Base-by-base conservation (phyloP, 2,888 invertebrate genomes). In the Cryptosula pallasiana region DNA sequence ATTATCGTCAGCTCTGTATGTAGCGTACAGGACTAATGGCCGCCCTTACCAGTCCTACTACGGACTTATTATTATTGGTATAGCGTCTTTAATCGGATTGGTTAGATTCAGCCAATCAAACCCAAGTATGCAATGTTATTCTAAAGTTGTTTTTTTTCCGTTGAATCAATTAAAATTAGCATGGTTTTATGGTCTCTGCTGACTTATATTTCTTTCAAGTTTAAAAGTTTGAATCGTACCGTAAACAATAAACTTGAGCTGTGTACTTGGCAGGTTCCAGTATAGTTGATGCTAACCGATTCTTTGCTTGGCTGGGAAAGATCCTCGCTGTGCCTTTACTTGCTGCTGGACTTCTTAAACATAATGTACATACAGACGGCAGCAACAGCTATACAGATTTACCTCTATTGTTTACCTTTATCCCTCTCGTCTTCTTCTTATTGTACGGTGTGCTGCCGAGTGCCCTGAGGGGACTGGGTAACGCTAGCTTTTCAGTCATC, bases 31-130 rank as follows among this genome's bases (percentile, higher is more conserved):
- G 29, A 74, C 79, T 35, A 76, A 75, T 45, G 73, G 71, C 29
- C 58, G 63, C 5, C 74, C 73, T 69, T 54, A 76, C 13, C 25
- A 70, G 23, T 79, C 80, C 13, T 76, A 77, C 5, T n/a, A 77
- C 3, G 81, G 81, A 1, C 73, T 81, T 9, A 69, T 75, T 9
- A 76, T 81, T 1, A 79, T 81, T 54, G 81, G 79, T 0, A 58
- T 76, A 3, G 82, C 82, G 9, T 81, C 82, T 0, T 72, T 77
- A 3, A 71, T 77, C 34, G 82, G 82, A 3, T 78, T 79, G 0
- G 72, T 76, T 9, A 75, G 79, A 71, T 82, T 81, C 76, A 78
- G 76, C 2, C 74, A 76, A 74, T 63, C 72, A 3, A 71, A 75
- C 23, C 79, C 80, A 1, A 74, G 76, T 32, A 74, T 73, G 63